Evolutionary conservation across 2,113 vertebrate genomes (phyloP).

Genomic region (Corythoichthys intestinalis): DNA sequence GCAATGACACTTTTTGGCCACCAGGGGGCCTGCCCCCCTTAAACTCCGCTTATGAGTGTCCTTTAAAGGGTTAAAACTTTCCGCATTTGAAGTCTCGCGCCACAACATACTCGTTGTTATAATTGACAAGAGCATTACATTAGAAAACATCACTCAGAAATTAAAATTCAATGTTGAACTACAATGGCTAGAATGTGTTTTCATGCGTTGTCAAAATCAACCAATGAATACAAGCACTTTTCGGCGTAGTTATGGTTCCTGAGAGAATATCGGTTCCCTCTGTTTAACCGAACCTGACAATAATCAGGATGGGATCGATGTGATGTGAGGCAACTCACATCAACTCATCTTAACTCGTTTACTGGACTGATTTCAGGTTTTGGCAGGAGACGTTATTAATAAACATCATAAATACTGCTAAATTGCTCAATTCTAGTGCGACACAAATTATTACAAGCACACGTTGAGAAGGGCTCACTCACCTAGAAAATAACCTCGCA

Average conservation of each 20-base stretch:
- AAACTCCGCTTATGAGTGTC: too few species aligned
- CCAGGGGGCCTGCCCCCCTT: too few species aligned
- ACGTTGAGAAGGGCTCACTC: constrained; percentile 15
- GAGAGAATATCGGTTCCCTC: background rate
- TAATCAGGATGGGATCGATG: background rate
- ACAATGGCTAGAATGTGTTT: background rate
- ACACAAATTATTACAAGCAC: background rate
- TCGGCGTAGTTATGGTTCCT: background rate
- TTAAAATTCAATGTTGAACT: background rate
- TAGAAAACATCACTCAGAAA: background rate
- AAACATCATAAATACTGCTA: background rate
- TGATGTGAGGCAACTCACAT: background rate
- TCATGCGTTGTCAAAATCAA: background rate
- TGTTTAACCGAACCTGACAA: background rate
- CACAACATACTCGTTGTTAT: background rate
- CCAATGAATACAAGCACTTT: background rate
- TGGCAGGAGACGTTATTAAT: background rate
- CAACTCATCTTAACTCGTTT: background rate
- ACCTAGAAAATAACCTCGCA: constrained; percentile 46
- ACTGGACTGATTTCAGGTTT: background rate
- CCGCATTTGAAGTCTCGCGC: background rate
- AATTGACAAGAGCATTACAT: background rate
- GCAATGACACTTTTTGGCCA: too few species aligned
- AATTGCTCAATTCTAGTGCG: background rate
- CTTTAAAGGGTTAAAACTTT: background rate